phyloP scores from a whole-genome alignment of 2,888 invertebrate species.

The Taenaris catops region DNA sequence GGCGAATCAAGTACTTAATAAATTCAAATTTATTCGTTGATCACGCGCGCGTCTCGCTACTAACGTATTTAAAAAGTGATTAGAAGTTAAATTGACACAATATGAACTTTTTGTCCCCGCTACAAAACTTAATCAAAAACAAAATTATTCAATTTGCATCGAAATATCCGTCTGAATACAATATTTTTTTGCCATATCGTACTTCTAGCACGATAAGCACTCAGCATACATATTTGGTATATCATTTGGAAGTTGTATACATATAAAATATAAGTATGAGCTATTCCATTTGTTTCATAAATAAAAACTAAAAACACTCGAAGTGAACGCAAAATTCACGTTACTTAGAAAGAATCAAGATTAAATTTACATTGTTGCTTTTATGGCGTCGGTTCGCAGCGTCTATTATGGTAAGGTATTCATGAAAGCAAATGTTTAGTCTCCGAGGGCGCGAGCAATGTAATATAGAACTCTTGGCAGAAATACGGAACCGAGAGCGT shows the following conservation, averaged over 20 bases:
- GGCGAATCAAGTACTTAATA: conserved; percentile 65
- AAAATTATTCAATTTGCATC: conserved; percentile 69
- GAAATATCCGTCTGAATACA: conserved; percentile 31
- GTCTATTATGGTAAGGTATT: conserved; percentile 71
- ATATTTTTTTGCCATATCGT: conserved; percentile 5
- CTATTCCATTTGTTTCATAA: conserved; percentile 17
- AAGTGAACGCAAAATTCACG: conserved; percentile 32
- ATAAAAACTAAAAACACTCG: conserved; percentile 26
- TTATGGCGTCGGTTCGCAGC: conserved; percentile 43
- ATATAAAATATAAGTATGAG: conserved; percentile 6
- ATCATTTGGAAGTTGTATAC: no score
- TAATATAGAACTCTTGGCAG: conserved; percentile 35
- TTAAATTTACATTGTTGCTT: conserved; percentile 72
- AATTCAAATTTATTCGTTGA: conserved; percentile 79
- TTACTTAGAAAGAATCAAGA: conserved; percentile 59
- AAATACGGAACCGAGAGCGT: conserved; percentile 46
- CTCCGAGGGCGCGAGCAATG: conserved; percentile 46
- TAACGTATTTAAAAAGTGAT: conserved; percentile 79
- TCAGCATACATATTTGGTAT: conserved; percentile 2
- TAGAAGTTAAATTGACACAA: conserved; percentile 79
- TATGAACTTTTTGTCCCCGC: conserved; percentile 73
- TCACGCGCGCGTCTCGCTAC: conserved; percentile 59
- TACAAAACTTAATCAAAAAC: conserved; percentile 56
- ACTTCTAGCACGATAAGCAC: conserved; percentile 6
- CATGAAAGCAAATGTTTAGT: conserved; percentile 69